Conservation (phyloP, 2,113 vertebrate species). For the Ibidorhyncha struthersii region DNA sequence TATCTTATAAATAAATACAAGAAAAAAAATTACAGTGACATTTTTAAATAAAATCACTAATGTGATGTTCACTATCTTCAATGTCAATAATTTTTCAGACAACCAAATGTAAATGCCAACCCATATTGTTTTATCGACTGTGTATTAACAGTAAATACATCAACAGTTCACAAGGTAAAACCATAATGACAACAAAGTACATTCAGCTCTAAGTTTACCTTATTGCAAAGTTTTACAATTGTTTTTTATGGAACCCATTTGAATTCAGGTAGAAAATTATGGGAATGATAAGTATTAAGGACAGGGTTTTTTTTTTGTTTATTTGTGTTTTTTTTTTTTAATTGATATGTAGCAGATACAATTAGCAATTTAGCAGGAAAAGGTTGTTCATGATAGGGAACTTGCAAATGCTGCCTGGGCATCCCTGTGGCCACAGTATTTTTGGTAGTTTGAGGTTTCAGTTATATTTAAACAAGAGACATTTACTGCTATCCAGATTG, state of each 20-base stretch:
- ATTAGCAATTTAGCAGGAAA: neutral
- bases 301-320: neutral
- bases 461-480: neutral
- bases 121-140: neutral
- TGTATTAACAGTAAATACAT: neutral
- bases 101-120: neutral
- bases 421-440: neutral
- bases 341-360: neutral
- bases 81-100: neutral
- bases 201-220: neutral
- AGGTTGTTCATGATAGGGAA: fast-evolving
- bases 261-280: neutral
- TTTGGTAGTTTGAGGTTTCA: neutral
- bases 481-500: neutral
- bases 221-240: neutral
- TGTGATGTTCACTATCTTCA: neutral
- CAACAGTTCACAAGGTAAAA: neutral
- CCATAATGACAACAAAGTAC: neutral
- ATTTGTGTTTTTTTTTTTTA: neutral
- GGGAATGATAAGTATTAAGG: neutral
- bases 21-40: neutral
- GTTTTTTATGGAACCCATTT: neutral
- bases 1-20: neutral
- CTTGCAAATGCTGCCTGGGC: neutral
- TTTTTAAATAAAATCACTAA: neutral